phyloP scores from a whole-genome alignment of 1,140 invertebrate genomes.

The Drosophila tropicalis region DNA sequence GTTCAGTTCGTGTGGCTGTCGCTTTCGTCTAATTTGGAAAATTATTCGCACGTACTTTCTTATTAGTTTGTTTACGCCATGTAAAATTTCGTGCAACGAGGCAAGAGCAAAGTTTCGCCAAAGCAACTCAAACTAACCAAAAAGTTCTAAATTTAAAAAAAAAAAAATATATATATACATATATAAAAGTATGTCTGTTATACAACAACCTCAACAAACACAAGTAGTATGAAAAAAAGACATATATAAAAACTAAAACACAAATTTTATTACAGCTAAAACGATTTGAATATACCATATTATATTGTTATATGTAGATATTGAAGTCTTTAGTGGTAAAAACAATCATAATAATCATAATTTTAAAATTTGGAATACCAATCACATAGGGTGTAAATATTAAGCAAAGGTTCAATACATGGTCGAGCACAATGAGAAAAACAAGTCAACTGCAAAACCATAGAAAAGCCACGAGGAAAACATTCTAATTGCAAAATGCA shows the following conservation, averaged over 20 bases:
- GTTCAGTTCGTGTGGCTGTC: slow-evolving; percentile 15
- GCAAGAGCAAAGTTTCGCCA: slow-evolving; percentile 43
- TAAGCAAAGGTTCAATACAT: slow-evolving; percentile 76
- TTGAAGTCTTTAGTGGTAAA: too few relatives aligned
- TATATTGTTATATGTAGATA: too few relatives aligned
- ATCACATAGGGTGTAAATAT: too few relatives aligned
- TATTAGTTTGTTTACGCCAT: slow-evolving; percentile 66
- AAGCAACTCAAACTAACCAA: slow-evolving; percentile 29
- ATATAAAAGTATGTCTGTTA: too few relatives aligned
- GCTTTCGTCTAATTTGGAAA: slow-evolving; percentile 59
- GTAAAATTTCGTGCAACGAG: slow-evolving; percentile 31
- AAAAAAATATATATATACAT: too few relatives aligned
- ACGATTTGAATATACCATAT: too few relatives aligned
- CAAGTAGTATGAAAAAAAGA: too few relatives aligned
- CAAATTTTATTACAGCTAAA: too few relatives aligned
- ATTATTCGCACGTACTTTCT: slow-evolving; percentile 75
- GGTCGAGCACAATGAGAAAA: slow-evolving; percentile 43
- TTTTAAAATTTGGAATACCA: too few relatives aligned
- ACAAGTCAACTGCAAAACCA: slow-evolving; percentile 41
- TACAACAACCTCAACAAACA: slow-evolving; percentile 18
- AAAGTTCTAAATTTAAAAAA: background rate
- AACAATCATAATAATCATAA: too few relatives aligned
- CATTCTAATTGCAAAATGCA: slow-evolving; percentile 59
- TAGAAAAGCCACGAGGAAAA: slow-evolving; percentile 18
- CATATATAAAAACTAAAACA: too few relatives aligned